Conservation (phyloP, 1,140 invertebrate species). For the Calephelis virginiensis region DNA sequence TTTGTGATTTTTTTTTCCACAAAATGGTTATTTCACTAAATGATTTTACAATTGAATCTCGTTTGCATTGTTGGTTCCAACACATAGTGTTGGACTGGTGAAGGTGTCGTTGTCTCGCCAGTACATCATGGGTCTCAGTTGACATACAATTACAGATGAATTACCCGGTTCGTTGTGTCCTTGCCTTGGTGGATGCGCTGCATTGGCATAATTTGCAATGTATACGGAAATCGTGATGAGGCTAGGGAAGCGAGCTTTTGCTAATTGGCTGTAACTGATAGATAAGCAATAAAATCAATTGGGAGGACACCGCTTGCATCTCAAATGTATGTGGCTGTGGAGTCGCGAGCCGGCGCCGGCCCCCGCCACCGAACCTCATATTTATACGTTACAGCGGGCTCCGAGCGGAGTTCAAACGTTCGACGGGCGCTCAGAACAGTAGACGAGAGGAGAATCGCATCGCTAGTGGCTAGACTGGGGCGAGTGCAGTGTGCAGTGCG, state of each 20-base stretch:
- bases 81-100: too few species aligned
- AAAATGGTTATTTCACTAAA: too few species aligned
- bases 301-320: constrained; percentile 73
- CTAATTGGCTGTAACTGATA: constrained; percentile 72
- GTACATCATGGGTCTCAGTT: too few species aligned
- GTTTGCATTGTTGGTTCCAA: too few species aligned
- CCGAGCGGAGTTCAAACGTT: constrained; percentile 75
- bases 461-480: constrained; percentile 65
- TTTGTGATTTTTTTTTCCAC: too few species aligned
- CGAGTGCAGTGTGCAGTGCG: constrained; percentile 78
- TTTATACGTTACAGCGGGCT: constrained; percentile 75
- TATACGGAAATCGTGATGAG: constrained; percentile 63
- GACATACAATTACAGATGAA: too few species aligned
- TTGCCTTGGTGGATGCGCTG: not conserved
- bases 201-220: constrained; percentile 42
- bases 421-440: constrained; percentile 72
- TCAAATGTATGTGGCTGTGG: constrained; percentile 73
- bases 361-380: constrained; percentile 74
- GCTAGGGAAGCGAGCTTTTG: constrained; percentile 56
- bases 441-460: constrained; percentile 72
- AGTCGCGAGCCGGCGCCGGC: constrained; percentile 64
- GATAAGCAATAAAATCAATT: constrained; percentile 75
- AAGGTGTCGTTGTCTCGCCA: too few species aligned
- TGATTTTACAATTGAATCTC: too few species aligned
- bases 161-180: too few species aligned